Conservation (phyloP, 1,140 invertebrate species). For the Melitaea cinxia region DNA sequence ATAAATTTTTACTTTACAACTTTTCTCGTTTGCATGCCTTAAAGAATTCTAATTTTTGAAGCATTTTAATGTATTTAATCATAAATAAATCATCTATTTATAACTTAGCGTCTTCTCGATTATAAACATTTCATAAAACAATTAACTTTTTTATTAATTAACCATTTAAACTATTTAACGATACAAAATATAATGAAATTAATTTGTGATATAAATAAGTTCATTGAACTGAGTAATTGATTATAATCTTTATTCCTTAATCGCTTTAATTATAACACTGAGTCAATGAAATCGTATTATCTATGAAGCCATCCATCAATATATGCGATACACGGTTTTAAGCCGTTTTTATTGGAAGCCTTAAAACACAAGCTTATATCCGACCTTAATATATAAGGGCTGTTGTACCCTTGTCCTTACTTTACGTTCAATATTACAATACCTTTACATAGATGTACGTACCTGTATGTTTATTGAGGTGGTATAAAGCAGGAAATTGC, state of each 20-base stretch:
- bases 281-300: conserved; percentile 24
- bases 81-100: no score
- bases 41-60: no score
- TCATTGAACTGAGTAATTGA: neutral
- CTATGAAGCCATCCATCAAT: conserved; percentile 17
- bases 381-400: conserved; percentile 3
- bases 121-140: no score
- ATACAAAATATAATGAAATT: neutral
- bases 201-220: neutral
- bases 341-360: conserved; percentile 9
- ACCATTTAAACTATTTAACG: no score
- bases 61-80: no score
- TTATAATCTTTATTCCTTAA: neutral
- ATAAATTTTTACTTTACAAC: no score
- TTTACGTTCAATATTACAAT: neutral
- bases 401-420: neutral
- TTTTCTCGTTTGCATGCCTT: no score
- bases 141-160: no score
- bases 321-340: neutral
- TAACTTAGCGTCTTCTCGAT: no score
- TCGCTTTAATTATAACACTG: conserved; percentile 11
- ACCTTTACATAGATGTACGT: neutral
- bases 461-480: no score
- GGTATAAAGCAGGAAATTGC: no score
- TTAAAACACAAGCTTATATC: neutral